Conservation (phyloP, 2,113 vertebrate species). For the Nematolebias whitei region DNA sequence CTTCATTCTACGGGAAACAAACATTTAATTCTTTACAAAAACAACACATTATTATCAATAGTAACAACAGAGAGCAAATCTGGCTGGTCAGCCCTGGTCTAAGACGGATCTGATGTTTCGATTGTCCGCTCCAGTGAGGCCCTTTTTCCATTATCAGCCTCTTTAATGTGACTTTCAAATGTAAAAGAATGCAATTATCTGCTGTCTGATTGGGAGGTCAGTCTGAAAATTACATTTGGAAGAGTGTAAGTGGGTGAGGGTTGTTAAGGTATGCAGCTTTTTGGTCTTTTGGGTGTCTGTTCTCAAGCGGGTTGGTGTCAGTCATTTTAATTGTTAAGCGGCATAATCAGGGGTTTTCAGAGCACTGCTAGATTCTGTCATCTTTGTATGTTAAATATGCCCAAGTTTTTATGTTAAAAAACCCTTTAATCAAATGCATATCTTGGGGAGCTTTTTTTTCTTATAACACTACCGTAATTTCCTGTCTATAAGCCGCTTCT, state of each 20-base stretch:
- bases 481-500: no score
- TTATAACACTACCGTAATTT: no score
- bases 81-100: constrained; percentile 17
- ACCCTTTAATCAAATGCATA: neutral
- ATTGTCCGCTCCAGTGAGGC: constrained; percentile 25
- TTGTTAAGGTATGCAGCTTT: constrained; percentile 10
- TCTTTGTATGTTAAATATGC: neutral
- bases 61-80: constrained; percentile 38
- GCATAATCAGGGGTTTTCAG: constrained; percentile 1
- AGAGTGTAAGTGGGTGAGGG: no score
- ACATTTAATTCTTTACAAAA: constrained; percentile 58
- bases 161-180: constrained; percentile 63
- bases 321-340: constrained; percentile 31
- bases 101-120: constrained; percentile 49
- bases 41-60: constrained; percentile 51
- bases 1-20: constrained; percentile 29
- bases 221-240: constrained; percentile 23
- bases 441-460: neutral
- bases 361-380: neutral
- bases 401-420: neutral
- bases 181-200: constrained; percentile 53
- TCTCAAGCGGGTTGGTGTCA: constrained; percentile 19
- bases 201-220: constrained; percentile 44
- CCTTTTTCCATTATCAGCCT: constrained; percentile 47
- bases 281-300: constrained; percentile 19